phyloP scores from a whole-genome alignment of 2,888 invertebrate genomes.

The Tanytarsus gracilentus region DNA sequence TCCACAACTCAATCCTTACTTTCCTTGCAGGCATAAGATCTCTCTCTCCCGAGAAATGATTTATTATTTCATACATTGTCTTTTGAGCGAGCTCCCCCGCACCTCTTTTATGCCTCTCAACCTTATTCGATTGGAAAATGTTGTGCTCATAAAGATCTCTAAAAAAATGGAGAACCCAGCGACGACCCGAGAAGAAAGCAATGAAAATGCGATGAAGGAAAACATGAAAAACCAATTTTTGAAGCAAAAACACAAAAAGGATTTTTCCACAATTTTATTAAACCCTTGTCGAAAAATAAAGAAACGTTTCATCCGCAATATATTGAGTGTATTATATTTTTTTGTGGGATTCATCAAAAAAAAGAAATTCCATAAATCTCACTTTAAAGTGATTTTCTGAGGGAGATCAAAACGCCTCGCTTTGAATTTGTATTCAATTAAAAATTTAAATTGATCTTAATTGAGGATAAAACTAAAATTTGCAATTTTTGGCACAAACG shows the following conservation, averaged over 20 bases:
- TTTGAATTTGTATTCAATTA: too few species aligned
- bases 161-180: background rate
- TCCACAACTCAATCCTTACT: too few species aligned
- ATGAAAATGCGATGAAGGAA: background rate
- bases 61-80: constrained; percentile 23
- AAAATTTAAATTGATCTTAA: too few species aligned
- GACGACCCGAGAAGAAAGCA: background rate
- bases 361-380: too few species aligned
- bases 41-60: constrained; percentile 9
- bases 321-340: too few species aligned
- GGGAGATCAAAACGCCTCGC: too few species aligned
- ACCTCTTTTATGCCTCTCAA: background rate
- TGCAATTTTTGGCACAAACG: too few species aligned
- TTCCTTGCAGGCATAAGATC: background rate
- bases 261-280: background rate
- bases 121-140: constrained; percentile 4
- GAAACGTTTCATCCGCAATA: background rate
- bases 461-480: too few species aligned
- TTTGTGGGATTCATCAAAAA: too few species aligned
- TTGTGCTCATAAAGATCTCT: background rate
- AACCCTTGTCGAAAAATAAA: background rate
- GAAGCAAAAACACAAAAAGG: background rate
- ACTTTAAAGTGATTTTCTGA: too few species aligned
- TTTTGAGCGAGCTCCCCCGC: background rate
- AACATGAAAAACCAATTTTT: constrained; percentile 19